Evolutionary conservation across 2,888 invertebrate species (phyloP).

Genomic region (Caenorhabditis zanzibari): DNA sequence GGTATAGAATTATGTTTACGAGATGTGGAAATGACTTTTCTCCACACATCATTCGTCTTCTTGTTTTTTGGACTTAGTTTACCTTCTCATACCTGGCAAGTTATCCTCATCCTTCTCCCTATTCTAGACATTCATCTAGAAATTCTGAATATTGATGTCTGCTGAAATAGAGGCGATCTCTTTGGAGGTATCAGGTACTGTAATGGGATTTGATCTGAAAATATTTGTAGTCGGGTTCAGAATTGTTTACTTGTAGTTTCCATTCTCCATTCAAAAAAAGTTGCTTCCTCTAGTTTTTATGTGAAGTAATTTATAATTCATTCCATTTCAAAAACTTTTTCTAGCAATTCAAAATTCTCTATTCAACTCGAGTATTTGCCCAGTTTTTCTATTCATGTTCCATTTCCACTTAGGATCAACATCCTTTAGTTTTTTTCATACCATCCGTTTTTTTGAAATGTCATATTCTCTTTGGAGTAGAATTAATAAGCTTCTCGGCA

Average conservation of each 20-base stretch:
- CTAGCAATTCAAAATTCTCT: conserved; percentile 35
- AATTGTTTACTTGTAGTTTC: not conserved
- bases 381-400: conserved; percentile 27
- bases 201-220: not conserved
- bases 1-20: conserved; percentile 63
- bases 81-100: conserved; percentile 19
- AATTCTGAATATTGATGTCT: conserved; percentile 6
- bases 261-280: not conserved
- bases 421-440: conserved; percentile 7
- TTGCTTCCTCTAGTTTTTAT: conserved; percentile 14
- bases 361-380: conserved; percentile 23
- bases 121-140: conserved; percentile 11
- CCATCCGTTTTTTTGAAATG: conserved; percentile 10
- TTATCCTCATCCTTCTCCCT: conserved; percentile 8
- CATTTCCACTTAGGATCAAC: conserved; percentile 23
- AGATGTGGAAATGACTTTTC: conserved; percentile 67
- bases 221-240: not conserved
- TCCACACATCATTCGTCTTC: conserved; percentile 51
- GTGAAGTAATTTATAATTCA: conserved; percentile 50
- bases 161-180: conserved; percentile 26
- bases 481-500: conserved; percentile 23
- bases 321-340: conserved; percentile 16
- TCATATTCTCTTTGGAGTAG: conserved; percentile 9
- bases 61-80: conserved; percentile 58
- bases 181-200: conserved; percentile 29